These are phyloP conservation scores for Sebastes baramenuke DNA, from an alignment of 2,797 vertebrate species.

Conservation along the genomic window DNA sequence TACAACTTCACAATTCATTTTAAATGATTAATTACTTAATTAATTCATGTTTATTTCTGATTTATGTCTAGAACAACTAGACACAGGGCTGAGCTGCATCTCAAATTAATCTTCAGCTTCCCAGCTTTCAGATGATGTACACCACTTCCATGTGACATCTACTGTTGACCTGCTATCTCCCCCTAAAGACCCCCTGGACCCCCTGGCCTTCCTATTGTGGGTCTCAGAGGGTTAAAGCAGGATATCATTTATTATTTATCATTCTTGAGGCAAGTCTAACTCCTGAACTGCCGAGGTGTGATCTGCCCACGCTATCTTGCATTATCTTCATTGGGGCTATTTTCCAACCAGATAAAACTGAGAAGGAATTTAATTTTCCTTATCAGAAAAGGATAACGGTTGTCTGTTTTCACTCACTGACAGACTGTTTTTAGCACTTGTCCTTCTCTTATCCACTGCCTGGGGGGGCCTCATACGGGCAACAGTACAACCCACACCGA, in stretches of 20 bases:
- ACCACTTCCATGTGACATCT: too few species aligned
- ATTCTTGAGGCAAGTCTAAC: not conserved
- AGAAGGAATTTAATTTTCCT: constrained; percentile 71
- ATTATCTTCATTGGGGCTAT: constrained; percentile 56
- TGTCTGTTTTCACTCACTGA: constrained; percentile 65
- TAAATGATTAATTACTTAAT: too few species aligned
- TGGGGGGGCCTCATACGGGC: constrained; percentile 12
- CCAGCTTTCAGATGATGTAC: too few species aligned
- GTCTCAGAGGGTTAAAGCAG: not conserved
- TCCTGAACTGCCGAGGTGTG: constrained; percentile 36
- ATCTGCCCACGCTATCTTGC: constrained; percentile 44
- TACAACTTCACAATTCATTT: too few species aligned
- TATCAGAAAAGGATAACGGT: constrained; percentile 60
- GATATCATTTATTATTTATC: not conserved
- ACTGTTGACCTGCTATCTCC: too few species aligned
- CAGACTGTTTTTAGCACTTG: constrained; percentile 71
- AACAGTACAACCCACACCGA: not conserved
- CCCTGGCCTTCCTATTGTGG: accelerated
- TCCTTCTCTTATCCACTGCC: constrained; percentile 38
- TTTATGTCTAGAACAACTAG: too few species aligned
- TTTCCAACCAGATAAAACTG: constrained; percentile 65
- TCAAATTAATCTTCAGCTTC: too few species aligned
- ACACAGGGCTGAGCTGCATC: too few species aligned
- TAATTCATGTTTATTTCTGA: too few species aligned
- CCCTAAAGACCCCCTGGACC: too few species aligned